phyloP scores from a whole-genome alignment of 2,888 invertebrate genomes.

The Rhagonycha fulva region DNA sequence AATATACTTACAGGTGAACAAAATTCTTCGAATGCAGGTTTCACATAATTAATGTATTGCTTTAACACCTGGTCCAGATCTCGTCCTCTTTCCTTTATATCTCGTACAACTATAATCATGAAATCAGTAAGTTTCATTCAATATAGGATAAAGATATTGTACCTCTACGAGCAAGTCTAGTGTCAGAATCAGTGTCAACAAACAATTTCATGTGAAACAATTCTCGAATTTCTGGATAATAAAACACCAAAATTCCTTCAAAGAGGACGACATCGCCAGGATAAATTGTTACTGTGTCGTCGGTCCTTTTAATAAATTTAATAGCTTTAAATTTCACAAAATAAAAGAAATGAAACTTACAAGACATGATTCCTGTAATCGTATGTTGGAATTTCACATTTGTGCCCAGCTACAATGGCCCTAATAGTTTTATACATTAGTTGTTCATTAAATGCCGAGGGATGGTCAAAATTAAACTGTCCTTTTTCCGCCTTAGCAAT shows the following conservation, averaged over 20 bases:
- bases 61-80: conserved; percentile 92
- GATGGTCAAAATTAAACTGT: conserved; percentile 98
- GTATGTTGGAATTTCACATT: conserved; percentile 90
- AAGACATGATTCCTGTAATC: conserved; percentile 90
- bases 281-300: conserved; percentile 79
- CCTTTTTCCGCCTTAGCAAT: conserved; percentile 84
- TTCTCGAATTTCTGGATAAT: conserved; percentile 91
- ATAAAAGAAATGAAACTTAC: conserved; percentile 57
- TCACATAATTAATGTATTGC: conserved; percentile 97
- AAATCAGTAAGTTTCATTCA: not conserved
- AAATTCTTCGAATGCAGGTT: conserved; percentile 99
- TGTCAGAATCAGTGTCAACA: conserved; percentile 99
- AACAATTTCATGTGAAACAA: conserved; percentile 99
- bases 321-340: not conserved
- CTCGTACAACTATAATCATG: conserved; percentile 79
- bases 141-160: conserved; percentile 34
- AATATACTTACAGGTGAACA: conserved; percentile 83
- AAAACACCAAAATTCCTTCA: conserved; percentile 98
- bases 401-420: conserved; percentile 82
- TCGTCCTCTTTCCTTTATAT: conserved; percentile 92
- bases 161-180: conserved; percentile 94
- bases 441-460: conserved; percentile 93
- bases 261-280: conserved; percentile 96
- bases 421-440: conserved; percentile 79
- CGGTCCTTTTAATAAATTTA: conserved; percentile 53